These are phyloP conservation scores for Butorides virescens DNA, from an alignment of 2,113 vertebrate species.

Conservation along the genomic window DNA sequence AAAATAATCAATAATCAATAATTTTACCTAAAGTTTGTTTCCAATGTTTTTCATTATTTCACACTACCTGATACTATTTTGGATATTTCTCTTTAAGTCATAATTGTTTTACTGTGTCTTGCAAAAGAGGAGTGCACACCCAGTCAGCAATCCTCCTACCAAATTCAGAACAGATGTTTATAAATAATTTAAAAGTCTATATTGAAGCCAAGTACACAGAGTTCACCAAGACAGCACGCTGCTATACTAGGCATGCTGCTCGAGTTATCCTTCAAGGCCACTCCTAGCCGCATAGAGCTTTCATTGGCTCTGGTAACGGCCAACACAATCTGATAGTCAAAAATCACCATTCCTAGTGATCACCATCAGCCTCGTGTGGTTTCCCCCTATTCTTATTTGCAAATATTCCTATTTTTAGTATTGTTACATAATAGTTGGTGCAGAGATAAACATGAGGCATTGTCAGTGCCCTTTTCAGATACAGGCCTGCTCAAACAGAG, in stretches of 20 bases:
- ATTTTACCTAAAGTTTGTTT: neutral
- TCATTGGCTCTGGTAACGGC: neutral
- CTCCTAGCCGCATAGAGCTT: neutral
- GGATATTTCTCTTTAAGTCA: neutral
- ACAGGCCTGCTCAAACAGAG: neutral
- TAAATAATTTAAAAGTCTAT: conserved; percentile 8
- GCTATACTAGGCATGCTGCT: neutral
- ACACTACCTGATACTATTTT: neutral
- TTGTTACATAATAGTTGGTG: neutral
- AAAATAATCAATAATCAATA: neutral
- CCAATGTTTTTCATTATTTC: neutral
- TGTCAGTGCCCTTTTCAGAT: neutral
- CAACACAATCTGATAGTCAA: neutral
- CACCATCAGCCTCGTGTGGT: neutral
- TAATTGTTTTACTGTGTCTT: neutral
- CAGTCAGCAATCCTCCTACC: neutral
- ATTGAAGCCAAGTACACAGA: conserved; percentile 41
- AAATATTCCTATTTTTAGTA: neutral
- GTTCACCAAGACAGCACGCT: neutral
- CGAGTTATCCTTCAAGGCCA: neutral
- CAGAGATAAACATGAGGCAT: neutral
- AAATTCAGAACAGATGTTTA: conserved; percentile 61
- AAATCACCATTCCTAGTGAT: neutral
- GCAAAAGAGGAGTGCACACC: neutral
- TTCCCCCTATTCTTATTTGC: neutral